Evolutionary conservation across 2,888 invertebrate genomes (phyloP), one percentile per base, ranked within the genome.

Genomic region (Amphimallon solstitiale): DNA sequence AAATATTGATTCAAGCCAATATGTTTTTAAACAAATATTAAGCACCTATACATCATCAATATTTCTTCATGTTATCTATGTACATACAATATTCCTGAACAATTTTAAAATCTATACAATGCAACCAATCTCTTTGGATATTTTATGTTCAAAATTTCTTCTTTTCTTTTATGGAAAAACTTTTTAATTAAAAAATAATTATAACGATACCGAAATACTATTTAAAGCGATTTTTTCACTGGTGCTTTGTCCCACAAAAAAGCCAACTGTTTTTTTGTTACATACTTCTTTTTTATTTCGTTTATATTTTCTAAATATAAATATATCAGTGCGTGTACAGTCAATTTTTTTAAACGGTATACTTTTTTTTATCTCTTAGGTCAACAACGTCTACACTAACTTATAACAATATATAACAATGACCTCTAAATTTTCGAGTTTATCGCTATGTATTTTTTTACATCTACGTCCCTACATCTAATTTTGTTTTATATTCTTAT

Each of bases 321-420:
- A 52, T 63, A 46, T 45, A 43, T 65, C 62, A 63, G 68, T 68
- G 68, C 54, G 52, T 68, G 54, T 59, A 64, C 63, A 64, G 63
- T 64, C 70, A 70, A 66, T 23, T 43, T 68, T 71, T 65, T 67
- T 65, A 72, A 74, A 74, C 75, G 73, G 77, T 76, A 76, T 77
- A 77, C 76, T 74, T 72, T 59, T 71, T 67, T 66, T 72, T n/a
- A n/a, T 71, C 67, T 69, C 68, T 71, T 71, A 69, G 71, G 75
- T 74, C 75, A 78, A 77, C 76, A 78, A 77, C 72, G 70, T 71
- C 71, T 73, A 75, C 68, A 68, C 72, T 75, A 77, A 71, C 73
- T 79, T 80, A 81, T 81, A 73, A 74, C 78, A 81, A 77, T 81
- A 81, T 79, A 79, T 81, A 81, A 81, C 81, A 81, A 81, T 78